A percentile compares a stretch with the other conserved stretches of the same genome.
Conservation (phyloP, 2,888 invertebrate species). For the Scaptomyza tumidula region DNA sequence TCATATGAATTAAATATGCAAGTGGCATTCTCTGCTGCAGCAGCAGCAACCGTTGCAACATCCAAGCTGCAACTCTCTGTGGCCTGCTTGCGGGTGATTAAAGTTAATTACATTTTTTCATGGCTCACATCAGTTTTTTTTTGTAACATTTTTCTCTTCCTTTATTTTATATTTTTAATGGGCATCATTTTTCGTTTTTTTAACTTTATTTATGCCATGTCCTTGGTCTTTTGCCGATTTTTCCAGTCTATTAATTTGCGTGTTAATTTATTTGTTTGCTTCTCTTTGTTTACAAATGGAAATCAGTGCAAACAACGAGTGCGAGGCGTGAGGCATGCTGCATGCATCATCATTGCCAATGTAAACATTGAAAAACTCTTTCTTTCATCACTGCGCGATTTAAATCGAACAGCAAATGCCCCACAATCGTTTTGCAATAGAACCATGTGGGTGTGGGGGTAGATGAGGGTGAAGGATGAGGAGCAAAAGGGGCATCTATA, state of each 20-base stretch:
- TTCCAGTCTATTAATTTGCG: constrained; percentile 76
- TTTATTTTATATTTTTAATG: constrained; percentile 26
- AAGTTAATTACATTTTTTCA: constrained; percentile 79
- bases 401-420: constrained; percentile 57
- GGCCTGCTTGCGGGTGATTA: constrained; percentile 73
- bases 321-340: constrained; percentile 3
- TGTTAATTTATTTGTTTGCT: constrained; percentile 68
- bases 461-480: background rate
- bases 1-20: constrained; percentile 77
- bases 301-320: constrained; percentile 44
- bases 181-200: constrained; percentile 20
- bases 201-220: constrained; percentile 50
- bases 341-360: constrained; percentile 24
- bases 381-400: constrained; percentile 3
- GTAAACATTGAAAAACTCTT: constrained; percentile 47
- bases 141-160: background rate
- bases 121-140: constrained; percentile 66
- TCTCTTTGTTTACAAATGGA: constrained; percentile 39
- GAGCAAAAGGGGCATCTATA: background rate
- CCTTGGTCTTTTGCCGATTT: constrained; percentile 71
- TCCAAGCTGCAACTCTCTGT: constrained; percentile 13
- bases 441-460: background rate
- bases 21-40: constrained; percentile 44
- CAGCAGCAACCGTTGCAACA: constrained; percentile 10
- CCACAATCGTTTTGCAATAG: constrained; percentile 43